These are phyloP conservation scores for Aelia acuminata DNA, from an alignment of 2,888 invertebrate species.

Conservation along the genomic window DNA sequence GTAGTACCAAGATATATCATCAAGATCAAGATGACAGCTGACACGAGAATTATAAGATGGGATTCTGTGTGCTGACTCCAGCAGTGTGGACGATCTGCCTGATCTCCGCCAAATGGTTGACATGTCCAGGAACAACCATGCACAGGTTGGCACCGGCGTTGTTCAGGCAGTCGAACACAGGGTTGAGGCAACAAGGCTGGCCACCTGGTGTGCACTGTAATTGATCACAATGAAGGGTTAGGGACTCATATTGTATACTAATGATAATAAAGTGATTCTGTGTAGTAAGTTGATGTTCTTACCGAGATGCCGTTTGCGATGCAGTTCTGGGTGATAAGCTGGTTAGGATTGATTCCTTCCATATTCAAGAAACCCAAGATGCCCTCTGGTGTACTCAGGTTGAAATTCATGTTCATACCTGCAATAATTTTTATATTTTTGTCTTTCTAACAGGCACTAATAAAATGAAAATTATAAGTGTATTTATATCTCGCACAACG, in stretches of 20 bases:
- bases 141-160: not conserved
- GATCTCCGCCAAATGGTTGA: conserved; percentile 53
- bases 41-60: conserved; percentile 50
- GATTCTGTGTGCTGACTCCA: conserved; percentile 52
- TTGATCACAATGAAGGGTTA: not conserved
- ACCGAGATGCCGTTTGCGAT: conserved; percentile 55
- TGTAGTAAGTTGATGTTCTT: not conserved
- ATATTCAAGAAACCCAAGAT: not conserved
- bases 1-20: too few relatives aligned
- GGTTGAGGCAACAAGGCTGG: conserved; percentile 55
- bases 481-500: too few relatives aligned
- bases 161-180: conserved; percentile 52
- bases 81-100: conserved; percentile 47
- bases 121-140: conserved; percentile 51
- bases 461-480: too few relatives aligned
- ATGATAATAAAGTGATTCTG: too few relatives aligned
- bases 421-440: too few relatives aligned
- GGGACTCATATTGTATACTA: not conserved
- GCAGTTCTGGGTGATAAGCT: conserved; percentile 55
- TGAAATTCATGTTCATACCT: too few relatives aligned
- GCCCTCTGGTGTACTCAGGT: conserved; percentile 52
- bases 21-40: too few relatives aligned
- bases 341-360: conserved; percentile 47
- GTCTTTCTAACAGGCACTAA: too few relatives aligned
- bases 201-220: conserved; percentile 58